Percentiles rank a stretch among this genome's conserved stretches.
Evolutionary conservation across 2,113 vertebrate species (phyloP).

Genomic region (Neopipo cinnamomea): DNA sequence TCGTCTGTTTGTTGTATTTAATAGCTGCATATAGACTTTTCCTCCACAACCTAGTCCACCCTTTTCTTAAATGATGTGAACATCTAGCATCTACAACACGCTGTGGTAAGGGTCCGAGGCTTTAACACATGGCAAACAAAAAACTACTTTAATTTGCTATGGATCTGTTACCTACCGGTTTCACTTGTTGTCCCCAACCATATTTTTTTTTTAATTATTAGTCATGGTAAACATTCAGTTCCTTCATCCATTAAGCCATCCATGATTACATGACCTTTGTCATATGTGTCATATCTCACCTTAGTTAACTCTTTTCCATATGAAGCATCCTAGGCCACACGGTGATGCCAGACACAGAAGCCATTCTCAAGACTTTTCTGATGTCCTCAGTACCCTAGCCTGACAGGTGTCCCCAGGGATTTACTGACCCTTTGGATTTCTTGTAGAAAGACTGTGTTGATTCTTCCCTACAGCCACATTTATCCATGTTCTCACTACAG

Average conservation of each 20-base stretch:
- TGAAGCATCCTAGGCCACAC: neutral
- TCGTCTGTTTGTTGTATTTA: slow-evolving; percentile 26
- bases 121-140: neutral
- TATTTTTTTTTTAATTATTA: neutral
- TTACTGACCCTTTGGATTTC: neutral
- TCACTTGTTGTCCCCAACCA: neutral
- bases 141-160: neutral
- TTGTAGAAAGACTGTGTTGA: neutral
- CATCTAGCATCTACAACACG: neutral
- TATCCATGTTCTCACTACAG: neutral
- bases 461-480: neutral
- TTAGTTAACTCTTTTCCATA: neutral
- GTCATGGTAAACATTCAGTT: neutral
- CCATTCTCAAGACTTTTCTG: neutral
- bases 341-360: neutral
- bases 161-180: neutral
- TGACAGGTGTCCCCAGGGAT: neutral
- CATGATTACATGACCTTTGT: neutral
- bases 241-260: neutral
- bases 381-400: neutral
- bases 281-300: neutral
- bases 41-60: neutral
- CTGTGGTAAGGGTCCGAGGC: neutral
- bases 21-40: neutral
- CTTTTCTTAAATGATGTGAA: neutral